Conservation (phyloP, 2,888 invertebrate species). For the Mechanitis messenoides region DNA sequence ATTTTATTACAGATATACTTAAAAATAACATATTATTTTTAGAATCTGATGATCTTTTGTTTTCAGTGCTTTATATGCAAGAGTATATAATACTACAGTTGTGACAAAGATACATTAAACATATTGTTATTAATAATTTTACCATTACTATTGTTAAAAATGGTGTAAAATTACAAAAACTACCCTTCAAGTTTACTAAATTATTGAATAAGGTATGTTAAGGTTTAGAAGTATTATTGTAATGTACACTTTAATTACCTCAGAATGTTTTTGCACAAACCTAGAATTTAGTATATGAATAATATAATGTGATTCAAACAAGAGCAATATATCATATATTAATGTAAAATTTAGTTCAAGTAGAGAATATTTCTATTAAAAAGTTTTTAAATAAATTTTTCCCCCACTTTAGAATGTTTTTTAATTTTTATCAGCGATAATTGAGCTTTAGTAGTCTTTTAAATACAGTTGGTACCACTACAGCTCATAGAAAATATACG, state of each 20-base stretch:
- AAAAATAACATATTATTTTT: no score
- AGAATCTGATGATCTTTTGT: no score
- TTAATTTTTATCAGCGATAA: no score
- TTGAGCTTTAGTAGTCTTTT: no score
- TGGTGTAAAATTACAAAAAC: background rate
- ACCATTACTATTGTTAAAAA: no score
- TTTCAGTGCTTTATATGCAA: no score
- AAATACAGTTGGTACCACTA: no score
- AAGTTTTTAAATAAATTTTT: slow-evolving; percentile 5
- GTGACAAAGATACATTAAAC: no score
- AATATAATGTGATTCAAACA: slow-evolving; percentile 48
- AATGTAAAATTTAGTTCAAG: background rate
- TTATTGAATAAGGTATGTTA: background rate
- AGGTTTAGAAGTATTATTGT: background rate
- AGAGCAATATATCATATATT: slow-evolving; percentile 44
- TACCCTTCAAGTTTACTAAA: slow-evolving; percentile 6
- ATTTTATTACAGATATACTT: no score
- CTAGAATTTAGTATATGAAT: background rate
- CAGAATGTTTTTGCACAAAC: slow-evolving; percentile 1
- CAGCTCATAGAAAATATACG: no score
- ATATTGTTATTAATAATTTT: no score
- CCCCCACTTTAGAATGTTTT: background rate
- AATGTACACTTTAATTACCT: slow-evolving; percentile 2
- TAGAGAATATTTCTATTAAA: background rate
- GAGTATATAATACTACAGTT: no score